These are phyloP conservation scores for Melanotus villosus DNA, from an alignment of 2,888 invertebrate species.

Conservation along the genomic window DNA sequence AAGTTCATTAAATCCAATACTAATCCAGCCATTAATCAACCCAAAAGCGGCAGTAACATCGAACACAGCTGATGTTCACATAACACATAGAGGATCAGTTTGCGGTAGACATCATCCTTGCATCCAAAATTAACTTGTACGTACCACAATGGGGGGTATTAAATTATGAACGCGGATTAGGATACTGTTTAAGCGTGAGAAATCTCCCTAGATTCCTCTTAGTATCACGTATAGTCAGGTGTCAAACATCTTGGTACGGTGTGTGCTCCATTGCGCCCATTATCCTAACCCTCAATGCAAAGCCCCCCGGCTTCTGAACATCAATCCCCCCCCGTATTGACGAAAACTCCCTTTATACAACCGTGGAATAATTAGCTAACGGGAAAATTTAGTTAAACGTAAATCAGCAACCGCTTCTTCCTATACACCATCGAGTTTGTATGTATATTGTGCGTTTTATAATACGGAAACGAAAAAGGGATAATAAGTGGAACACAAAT, in stretches of 20 bases:
- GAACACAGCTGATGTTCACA: constrained; percentile 13
- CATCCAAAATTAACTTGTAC: constrained; percentile 29
- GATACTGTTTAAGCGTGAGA: constrained; percentile 23
- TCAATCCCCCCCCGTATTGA: background rate
- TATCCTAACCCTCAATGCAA: background rate
- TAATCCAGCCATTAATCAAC: constrained; percentile 3
- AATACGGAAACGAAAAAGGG: too few species aligned
- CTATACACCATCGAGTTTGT: too few species aligned
- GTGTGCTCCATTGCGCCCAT: constrained; percentile 20
- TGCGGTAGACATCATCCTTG: constrained; percentile 13
- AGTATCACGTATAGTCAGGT: constrained; percentile 26
- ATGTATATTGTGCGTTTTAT: too few species aligned
- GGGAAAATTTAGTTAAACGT: too few species aligned
- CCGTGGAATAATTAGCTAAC: too few species aligned
- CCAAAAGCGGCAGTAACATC: background rate
- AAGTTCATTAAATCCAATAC: background rate
- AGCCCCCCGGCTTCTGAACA: background rate
- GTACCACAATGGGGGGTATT: constrained; percentile 22
- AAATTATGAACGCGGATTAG: constrained; percentile 28
- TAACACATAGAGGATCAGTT: constrained; percentile 7
- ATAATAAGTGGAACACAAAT: too few species aligned
- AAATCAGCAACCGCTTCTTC: too few species aligned
- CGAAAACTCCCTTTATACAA: too few species aligned
- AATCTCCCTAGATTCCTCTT: constrained; percentile 19
- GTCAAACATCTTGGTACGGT: constrained; percentile 23